Percentiles rank a stretch among this genome's conserved stretches.
These are phyloP conservation scores for Acleris holmiana DNA, from an alignment of 2,888 invertebrate genomes.

Conservation along the genomic window DNA sequence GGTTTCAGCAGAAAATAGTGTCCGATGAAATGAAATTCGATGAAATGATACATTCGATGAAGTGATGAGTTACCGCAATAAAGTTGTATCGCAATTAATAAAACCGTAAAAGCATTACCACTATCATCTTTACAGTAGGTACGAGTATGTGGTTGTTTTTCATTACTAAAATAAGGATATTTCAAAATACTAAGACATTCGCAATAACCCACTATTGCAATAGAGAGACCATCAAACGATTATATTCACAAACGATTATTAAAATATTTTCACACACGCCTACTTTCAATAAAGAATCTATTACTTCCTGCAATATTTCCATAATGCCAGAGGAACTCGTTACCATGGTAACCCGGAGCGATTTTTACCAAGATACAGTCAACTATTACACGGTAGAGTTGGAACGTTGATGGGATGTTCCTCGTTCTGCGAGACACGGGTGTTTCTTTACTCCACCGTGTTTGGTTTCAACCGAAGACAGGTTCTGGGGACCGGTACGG, in stretches of 20 bases:
- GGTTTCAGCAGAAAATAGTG: too few species aligned
- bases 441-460: conserved; percentile 61
- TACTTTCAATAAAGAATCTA: background rate
- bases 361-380: conserved; percentile 68
- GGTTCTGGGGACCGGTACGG: conserved; percentile 48
- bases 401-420: conserved; percentile 61
- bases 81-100: too few species aligned
- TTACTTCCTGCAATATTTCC: conserved; percentile 8
- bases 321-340: conserved; percentile 14
- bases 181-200: too few species aligned
- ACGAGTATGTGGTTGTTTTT: background rate
- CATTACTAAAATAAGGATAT: too few species aligned
- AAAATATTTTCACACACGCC: too few species aligned
- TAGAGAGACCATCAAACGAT: too few species aligned
- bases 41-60: too few species aligned
- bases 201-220: too few species aligned
- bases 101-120: too few species aligned
- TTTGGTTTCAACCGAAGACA: conserved; percentile 68
- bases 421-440: conserved; percentile 53
- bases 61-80: too few species aligned
- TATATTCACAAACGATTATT: too few species aligned
- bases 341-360: conserved; percentile 48
- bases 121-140: background rate
- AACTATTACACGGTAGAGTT: conserved; percentile 72
- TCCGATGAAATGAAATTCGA: too few species aligned